These are phyloP conservation scores for Digitonthophagus gazella DNA, from an alignment of 2,888 invertebrate species.

Conservation along the genomic window DNA sequence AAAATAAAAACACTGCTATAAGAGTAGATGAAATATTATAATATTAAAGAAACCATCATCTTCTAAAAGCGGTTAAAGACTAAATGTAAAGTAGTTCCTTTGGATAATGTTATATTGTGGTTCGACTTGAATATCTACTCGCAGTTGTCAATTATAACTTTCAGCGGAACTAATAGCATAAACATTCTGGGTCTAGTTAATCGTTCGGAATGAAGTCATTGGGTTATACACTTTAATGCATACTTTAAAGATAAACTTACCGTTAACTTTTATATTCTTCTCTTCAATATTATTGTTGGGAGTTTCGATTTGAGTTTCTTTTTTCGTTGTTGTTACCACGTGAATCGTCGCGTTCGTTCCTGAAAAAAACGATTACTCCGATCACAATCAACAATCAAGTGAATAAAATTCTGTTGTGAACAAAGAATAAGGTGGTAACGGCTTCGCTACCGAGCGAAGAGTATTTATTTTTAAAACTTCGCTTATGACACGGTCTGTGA, in stretches of 20 bases:
- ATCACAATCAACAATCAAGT: not conserved
- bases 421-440: not conserved
- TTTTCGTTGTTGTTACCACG: slow-evolving; percentile 26
- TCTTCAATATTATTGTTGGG: slow-evolving; percentile 1
- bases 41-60: too few relatives aligned
- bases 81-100: not conserved
- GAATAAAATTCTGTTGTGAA: not conserved
- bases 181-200: not conserved
- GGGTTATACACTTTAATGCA: not conserved
- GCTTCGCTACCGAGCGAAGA: not conserved
- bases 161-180: not conserved
- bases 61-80: not conserved
- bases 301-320: slow-evolving; percentile 18
- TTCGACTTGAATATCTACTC: not conserved
- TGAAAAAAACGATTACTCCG: slow-evolving; percentile 22
- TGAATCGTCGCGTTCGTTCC: slow-evolving; percentile 32
- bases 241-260: slow-evolving; percentile 16
- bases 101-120: not conserved
- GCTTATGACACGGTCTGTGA: not conserved
- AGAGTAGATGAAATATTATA: too few relatives aligned
- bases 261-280: not conserved
- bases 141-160: not conserved
- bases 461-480: not conserved
- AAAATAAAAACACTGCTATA: not conserved
- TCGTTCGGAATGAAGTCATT: not conserved